Evolutionary conservation across 2,797 vertebrate genomes (phyloP).

Genomic region (Cygnus olor): DNA sequence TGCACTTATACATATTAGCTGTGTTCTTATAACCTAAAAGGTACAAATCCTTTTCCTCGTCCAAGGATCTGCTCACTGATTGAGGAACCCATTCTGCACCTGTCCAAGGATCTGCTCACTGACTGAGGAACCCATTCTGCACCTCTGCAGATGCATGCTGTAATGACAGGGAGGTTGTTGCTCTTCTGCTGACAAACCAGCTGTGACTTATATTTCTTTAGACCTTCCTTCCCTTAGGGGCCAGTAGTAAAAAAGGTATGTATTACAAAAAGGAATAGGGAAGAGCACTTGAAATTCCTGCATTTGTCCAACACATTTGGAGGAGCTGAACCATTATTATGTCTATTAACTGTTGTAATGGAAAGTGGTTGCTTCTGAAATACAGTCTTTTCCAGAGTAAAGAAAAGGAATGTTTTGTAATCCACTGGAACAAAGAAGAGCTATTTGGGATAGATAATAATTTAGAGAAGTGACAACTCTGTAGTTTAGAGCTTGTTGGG

Average conservation of each 20-base stretch:
- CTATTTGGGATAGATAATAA: background rate
- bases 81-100: background rate
- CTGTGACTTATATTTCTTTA: background rate
- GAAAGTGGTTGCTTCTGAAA: background rate
- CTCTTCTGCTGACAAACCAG: background rate
- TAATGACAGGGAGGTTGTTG: background rate
- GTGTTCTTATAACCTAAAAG: background rate
- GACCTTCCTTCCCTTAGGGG: background rate
- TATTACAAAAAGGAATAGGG: background rate
- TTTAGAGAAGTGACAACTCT: background rate
- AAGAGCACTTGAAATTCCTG: background rate
- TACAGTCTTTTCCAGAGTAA: background rate
- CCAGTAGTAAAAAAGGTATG: background rate
- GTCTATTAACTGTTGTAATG: background rate
- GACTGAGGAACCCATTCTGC: background rate
- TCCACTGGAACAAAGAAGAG: background rate
- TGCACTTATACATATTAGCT: background rate
- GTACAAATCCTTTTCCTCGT: background rate
- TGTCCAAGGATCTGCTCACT: background rate
- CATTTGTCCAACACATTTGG: background rate
- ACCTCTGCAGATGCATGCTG: accelerated
- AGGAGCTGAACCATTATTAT: background rate
- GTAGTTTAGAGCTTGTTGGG: background rate
- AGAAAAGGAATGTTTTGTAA: background rate
- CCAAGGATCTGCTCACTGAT: background rate